These are phyloP conservation scores for Taxidea taxus DNA, from an alignment of 2,113 vertebrate species.

Conservation along the genomic window DNA sequence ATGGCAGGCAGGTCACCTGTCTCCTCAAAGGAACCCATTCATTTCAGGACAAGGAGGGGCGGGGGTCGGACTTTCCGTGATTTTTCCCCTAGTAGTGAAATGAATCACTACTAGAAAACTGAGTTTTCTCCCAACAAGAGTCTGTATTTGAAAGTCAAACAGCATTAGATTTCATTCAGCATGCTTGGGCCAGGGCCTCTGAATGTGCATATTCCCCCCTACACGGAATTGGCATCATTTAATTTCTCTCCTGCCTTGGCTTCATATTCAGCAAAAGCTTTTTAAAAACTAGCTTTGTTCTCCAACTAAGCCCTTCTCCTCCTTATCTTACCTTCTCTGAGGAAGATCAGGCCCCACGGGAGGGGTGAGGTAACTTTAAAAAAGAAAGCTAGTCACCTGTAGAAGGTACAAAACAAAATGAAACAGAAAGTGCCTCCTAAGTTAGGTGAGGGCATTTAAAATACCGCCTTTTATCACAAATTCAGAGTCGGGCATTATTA, in stretches of 20 bases:
- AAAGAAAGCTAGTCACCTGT: not conserved
- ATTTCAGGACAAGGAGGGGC: accelerated
- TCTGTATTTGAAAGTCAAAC: not conserved
- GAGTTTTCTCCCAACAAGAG: not conserved
- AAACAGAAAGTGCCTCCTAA: not conserved
- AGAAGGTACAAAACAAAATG: not conserved
- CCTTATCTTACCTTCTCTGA: not conserved
- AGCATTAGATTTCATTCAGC: not conserved
- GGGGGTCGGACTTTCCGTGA: not conserved
- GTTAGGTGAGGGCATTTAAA: not conserved
- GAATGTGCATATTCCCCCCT: too few relatives aligned
- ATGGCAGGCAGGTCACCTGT: not conserved
- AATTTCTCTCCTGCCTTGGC: not conserved
- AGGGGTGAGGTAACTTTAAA: not conserved
- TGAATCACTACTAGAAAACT: not conserved
- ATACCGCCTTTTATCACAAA: not conserved
- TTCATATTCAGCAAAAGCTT: not conserved
- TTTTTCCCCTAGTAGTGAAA: not conserved
- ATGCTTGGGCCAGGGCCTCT: not conserved
- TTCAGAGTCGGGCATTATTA: not conserved
- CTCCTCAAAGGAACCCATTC: not conserved
- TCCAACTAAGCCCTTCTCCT: not conserved
- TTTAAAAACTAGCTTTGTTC: not conserved
- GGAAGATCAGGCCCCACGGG: not conserved
- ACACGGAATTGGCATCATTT: too few relatives aligned